Evolutionary conservation across 2,888 invertebrate species (phyloP).

Genomic region (Linhomoeus sp.): DNA sequence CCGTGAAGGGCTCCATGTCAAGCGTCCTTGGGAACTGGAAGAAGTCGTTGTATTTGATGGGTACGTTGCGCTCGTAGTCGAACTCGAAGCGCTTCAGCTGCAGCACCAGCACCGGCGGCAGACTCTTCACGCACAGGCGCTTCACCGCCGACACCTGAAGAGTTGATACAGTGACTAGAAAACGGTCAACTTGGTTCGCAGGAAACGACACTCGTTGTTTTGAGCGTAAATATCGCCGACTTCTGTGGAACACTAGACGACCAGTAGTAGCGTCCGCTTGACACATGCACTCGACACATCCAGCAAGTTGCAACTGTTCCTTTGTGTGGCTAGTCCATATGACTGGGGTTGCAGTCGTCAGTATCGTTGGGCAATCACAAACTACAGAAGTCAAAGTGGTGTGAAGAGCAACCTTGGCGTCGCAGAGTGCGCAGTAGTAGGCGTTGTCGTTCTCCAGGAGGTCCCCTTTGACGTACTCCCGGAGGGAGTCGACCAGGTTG

Average conservation of each 20-base stretch:
- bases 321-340: too few species aligned
- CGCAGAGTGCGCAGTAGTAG: conserved; percentile 94
- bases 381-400: too few species aligned
- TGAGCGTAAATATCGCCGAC: too few species aligned
- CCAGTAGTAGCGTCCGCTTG: too few species aligned
- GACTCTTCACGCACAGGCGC: conserved; percentile 80
- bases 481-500: conserved; percentile 79
- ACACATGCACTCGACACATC: too few species aligned
- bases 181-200: too few species aligned
- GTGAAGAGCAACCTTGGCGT: conserved; percentile 95
- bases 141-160: conserved; percentile 91
- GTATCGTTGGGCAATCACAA: too few species aligned
- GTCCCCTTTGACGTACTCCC: conserved; percentile 82
- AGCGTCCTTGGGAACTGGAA: conserved; percentile 91
- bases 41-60: conserved; percentile 97
- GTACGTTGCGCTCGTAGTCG: conserved; percentile 67
- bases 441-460: conserved; percentile 91
- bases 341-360: too few species aligned
- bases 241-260: too few species aligned
- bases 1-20: conserved; percentile 94
- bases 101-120: conserved; percentile 86
- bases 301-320: too few species aligned
- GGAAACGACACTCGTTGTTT: too few species aligned
- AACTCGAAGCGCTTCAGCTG: conserved; percentile 94
- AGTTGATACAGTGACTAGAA: too few species aligned